phyloP scores from a whole-genome alignment of 2,888 invertebrate species.

The Clusia tigrina region DNA sequence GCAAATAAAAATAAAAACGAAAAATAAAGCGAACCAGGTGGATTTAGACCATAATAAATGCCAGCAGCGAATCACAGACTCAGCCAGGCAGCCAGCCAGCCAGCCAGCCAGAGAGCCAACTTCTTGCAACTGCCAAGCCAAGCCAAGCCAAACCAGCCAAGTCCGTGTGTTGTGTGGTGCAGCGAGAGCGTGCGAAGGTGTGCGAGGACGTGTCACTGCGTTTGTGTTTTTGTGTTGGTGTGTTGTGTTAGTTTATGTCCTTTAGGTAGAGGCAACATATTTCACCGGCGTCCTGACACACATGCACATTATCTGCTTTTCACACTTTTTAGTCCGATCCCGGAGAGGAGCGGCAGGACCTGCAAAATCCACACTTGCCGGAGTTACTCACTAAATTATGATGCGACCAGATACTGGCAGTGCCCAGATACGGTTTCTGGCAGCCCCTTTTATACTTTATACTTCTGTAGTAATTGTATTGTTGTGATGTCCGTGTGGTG shows the following conservation, averaged over 20 bases:
- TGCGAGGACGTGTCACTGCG: conserved; percentile 51
- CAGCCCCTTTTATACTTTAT: not conserved
- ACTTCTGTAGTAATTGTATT: not conserved
- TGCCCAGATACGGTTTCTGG: no score
- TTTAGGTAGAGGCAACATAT: conserved; percentile 56
- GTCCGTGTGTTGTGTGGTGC: not conserved
- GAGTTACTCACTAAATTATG: conserved; percentile 17
- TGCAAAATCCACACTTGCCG: conserved; percentile 6
- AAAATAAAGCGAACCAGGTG: conserved; percentile 25
- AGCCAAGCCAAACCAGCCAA: not conserved
- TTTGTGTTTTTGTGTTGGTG: no score
- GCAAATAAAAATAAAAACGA: not conserved
- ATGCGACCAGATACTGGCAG: no score
- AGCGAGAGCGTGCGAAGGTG: not conserved
- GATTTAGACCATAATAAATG: conserved; percentile 24
- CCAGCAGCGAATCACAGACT: conserved; percentile 7
- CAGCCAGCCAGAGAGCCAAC: not conserved
- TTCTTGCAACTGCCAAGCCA: not conserved
- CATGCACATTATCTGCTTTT: conserved; percentile 53
- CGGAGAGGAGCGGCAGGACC: conserved; percentile 21
- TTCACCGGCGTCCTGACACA: conserved; percentile 17
- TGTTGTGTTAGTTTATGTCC: conserved; percentile 59
- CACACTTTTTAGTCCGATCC: conserved; percentile 45
- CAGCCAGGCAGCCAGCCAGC: not conserved
- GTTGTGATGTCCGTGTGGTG: no score